Evolutionary conservation across 2,113 vertebrate species (phyloP), one percentile per base, ranked within the genome.

Genomic region (Gavialis gangeticus): DNA sequence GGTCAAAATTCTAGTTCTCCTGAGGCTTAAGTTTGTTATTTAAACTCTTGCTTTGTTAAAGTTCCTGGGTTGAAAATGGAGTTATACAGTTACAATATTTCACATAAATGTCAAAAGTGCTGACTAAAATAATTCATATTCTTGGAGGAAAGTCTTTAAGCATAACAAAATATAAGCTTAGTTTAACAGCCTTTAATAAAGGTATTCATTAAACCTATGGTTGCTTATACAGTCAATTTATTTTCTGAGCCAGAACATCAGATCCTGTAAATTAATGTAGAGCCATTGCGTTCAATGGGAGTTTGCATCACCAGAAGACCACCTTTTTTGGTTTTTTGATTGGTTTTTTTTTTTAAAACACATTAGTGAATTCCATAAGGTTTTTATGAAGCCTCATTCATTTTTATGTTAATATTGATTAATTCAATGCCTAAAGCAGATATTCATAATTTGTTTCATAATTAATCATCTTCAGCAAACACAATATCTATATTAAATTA

Each of bases 381-480:
- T 14, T 82, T 79, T 24, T 91, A 75, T n/a, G 82, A 34, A 17
- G 64, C 25, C 12, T 89, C 75, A 83, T 9, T 89, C 79, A 91
- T 88, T 82, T 80, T 81, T 54, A 9, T 62, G 12, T 84, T 77
- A 85, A 5, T 59, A 69, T 81, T 87, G 90, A 91, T 82, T 5
- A 94, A 76, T 86, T 87, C 14, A 88, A 76, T 75, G 63, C 64
- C 84, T 75, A 87, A 91, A 89, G 86, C 24, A 93, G 84, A 92
- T 80, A 55, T 9, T 62, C 58, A 84, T 30, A 58, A 73, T 89
- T 96, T 94, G 56, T 95, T 90, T 87, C 1, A 1, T 82, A 92
- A 95, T 96, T 97, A 96, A 96, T 97, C 79, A 80, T 89, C 5
- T 69, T 80, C 64, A 78, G 56, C 76, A 82, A 91, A 87, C 92